Conservation (phyloP, 2,113 vertebrate species). For the Rallus limicola region DNA sequence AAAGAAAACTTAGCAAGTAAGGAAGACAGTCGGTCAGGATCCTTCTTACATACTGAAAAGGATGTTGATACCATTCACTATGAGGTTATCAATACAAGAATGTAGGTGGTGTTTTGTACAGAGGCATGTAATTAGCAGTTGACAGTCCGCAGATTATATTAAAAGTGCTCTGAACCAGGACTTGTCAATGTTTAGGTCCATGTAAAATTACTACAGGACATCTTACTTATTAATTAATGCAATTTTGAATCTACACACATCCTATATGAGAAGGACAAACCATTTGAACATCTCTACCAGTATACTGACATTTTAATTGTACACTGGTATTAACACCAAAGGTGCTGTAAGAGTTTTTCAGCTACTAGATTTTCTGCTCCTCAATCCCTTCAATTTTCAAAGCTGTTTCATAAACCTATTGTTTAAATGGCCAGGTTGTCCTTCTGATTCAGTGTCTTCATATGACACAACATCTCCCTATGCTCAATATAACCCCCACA, state of each 20-base stretch:
- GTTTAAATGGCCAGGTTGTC: background rate
- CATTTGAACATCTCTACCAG: constrained; percentile 16
- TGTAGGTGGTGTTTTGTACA: background rate
- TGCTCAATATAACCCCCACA: background rate
- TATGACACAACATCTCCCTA: background rate
- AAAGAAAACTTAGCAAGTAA: background rate
- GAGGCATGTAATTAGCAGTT: background rate
- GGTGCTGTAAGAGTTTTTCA: background rate
- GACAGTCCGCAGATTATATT: background rate
- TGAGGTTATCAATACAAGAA: background rate
- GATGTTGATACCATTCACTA: background rate
- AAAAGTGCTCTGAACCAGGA: background rate
- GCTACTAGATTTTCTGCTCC: background rate
- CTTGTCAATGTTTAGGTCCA: background rate
- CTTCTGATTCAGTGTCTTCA: background rate
- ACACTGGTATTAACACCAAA: background rate
- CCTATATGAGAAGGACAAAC: background rate
- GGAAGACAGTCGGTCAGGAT: background rate
- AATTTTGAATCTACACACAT: background rate
- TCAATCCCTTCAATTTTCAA: background rate
- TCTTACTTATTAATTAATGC: constrained; percentile 4
- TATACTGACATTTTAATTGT: constrained; percentile 43
- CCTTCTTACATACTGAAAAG: background rate
- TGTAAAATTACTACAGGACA: constrained; percentile 4
- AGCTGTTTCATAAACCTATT: background rate